These are phyloP conservation scores for Troilus luridus DNA, from an alignment of 2,888 invertebrate genomes.

Conservation along the genomic window DNA sequence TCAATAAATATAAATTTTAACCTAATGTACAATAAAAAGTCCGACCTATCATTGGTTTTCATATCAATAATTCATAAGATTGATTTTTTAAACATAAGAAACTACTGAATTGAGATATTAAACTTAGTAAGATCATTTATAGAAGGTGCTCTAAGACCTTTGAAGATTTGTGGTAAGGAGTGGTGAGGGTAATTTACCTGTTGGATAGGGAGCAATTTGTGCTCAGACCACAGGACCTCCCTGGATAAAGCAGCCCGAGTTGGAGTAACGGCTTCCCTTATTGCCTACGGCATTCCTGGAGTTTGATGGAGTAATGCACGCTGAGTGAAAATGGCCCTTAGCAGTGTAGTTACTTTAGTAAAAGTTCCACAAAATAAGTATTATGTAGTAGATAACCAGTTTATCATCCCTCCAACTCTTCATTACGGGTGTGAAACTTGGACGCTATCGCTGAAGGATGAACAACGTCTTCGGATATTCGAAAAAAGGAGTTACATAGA, in stretches of 20 bases:
- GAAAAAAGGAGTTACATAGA: too few species aligned
- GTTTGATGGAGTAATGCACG: neutral
- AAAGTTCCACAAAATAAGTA: neutral
- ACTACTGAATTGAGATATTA: neutral
- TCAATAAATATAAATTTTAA: too few species aligned
- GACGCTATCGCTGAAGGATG: too few species aligned
- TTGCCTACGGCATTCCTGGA: neutral
- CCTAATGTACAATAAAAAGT: too few species aligned
- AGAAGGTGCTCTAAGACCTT: neutral
- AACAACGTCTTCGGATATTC: too few species aligned
- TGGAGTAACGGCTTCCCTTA: neutral
- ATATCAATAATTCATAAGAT: too few species aligned
- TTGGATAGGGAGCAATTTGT: neutral
- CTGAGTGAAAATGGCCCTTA: neutral
- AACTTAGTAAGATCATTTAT: neutral
- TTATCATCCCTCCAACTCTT: too few species aligned
- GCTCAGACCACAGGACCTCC: neutral
- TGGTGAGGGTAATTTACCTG: neutral
- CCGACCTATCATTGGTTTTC: too few species aligned
- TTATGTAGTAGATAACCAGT: neutral
- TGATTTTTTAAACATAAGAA: neutral
- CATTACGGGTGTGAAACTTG: too few species aligned
- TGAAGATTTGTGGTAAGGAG: slow-evolving; percentile 20
- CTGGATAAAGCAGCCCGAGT: neutral
- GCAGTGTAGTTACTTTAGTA: neutral